A percentile compares a stretch with the other conserved stretches of the same genome.
phyloP scores from a whole-genome alignment of 1,140 invertebrate genomes.

The Mycetomoellerius zeteki region DNA sequence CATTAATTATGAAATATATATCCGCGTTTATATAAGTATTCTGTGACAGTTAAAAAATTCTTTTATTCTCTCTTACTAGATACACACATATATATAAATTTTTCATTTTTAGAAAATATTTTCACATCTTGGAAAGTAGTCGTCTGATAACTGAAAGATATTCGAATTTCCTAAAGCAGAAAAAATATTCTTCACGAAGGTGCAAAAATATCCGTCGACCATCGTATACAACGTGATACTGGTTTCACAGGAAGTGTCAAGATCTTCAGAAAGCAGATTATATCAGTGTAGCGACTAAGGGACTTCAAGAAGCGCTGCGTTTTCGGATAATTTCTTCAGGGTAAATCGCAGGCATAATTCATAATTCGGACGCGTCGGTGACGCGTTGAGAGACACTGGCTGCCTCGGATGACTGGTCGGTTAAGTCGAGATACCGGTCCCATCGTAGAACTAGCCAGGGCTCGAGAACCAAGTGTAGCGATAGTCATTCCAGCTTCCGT shows the following conservation, averaged over 20 bases:
- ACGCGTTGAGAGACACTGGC: constrained; percentile 81
- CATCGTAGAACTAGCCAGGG: constrained; percentile 76
- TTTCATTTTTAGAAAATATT: background rate
- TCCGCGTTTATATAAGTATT: background rate
- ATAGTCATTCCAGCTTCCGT: constrained; percentile 81
- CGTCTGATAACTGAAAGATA: background rate
- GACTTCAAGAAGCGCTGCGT: background rate
- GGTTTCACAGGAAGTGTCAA: background rate
- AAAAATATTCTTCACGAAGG: background rate
- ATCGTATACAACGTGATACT: background rate
- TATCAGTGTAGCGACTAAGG: background rate
- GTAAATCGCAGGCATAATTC: background rate
- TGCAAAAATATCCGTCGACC: background rate
- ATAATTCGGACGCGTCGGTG: constrained; percentile 16
- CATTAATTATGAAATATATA: background rate
- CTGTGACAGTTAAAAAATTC: background rate
- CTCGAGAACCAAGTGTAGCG: constrained; percentile 63
- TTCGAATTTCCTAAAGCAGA: background rate
- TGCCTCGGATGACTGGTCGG: constrained; percentile 75
- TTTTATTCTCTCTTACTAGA: background rate
- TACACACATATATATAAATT: background rate
- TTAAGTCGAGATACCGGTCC: constrained; percentile 84
- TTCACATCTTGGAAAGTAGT: background rate
- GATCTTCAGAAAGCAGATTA: background rate
- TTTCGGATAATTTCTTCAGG: background rate